These are phyloP conservation scores for Menidia menidia DNA, from an alignment of 2,797 vertebrate species.

Conservation along the genomic window DNA sequence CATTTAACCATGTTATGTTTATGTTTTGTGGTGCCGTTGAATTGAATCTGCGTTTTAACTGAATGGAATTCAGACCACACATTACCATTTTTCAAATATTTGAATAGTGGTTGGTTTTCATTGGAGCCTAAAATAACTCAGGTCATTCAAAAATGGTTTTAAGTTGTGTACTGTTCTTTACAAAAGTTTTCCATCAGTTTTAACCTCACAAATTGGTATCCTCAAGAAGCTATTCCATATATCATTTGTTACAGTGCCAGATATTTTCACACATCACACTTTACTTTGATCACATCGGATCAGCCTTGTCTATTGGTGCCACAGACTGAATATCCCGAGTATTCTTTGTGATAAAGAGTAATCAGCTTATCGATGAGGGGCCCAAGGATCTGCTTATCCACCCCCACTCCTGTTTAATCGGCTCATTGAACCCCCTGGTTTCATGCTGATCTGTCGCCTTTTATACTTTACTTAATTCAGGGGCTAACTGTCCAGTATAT, in stretches of 20 bases:
- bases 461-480: slow-evolving; percentile 24
- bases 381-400: slow-evolving; percentile 65
- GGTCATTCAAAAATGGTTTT: not conserved
- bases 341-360: slow-evolving; percentile 71
- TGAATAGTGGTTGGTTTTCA: not conserved
- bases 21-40: not conserved
- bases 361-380: slow-evolving; percentile 77
- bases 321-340: slow-evolving; percentile 45
- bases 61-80: not conserved
- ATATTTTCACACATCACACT: slow-evolving; percentile 25
- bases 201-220: not conserved
- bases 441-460: slow-evolving; percentile 31
- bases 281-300: slow-evolving; percentile 51
- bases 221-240: no score
- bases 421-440: slow-evolving; percentile 62
- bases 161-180: not conserved
- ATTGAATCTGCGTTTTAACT: not conserved
- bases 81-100: not conserved
- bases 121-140: not conserved
- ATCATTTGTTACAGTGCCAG: not conserved
- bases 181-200: not conserved
- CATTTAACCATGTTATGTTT: not conserved
- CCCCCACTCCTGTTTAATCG: slow-evolving; percentile 71
- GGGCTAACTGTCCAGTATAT: not conserved
- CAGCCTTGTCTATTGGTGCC: slow-evolving; percentile 35